Conservation (phyloP, 1,140 invertebrate genomes). For the Myzus persicae region DNA sequence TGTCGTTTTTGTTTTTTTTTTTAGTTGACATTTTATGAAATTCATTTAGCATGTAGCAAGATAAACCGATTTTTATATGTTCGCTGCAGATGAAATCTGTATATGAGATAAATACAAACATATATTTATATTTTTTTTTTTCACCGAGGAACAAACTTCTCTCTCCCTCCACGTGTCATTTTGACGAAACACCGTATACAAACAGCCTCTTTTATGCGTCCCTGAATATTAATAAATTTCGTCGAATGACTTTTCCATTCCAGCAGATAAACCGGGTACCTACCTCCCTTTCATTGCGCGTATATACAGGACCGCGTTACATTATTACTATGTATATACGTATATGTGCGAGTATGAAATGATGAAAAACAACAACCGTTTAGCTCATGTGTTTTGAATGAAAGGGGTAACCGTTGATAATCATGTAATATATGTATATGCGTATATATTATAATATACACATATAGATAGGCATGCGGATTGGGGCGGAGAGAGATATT, state of each 20-base stretch:
- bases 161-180: background rate
- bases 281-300: slow-evolving; percentile 34
- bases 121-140: background rate
- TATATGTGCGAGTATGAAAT: slow-evolving; percentile 8
- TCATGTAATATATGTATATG: background rate
- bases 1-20: background rate
- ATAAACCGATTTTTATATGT: slow-evolving; percentile 18
- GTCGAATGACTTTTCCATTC: slow-evolving; percentile 48
- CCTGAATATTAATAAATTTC: slow-evolving; percentile 55
- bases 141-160: background rate
- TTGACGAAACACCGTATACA: slow-evolving; percentile 45
- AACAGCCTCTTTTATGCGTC: slow-evolving; percentile 45
- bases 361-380: slow-evolving; percentile 58
- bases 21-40: background rate
- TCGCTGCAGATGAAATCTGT: background rate
- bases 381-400: slow-evolving; percentile 44
- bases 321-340: slow-evolving; percentile 46
- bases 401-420: slow-evolving; percentile 54
- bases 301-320: background rate
- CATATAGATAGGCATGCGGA: background rate
- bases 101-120: background rate
- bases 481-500: background rate
- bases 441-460: background rate
- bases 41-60: slow-evolving; percentile 33
- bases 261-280: slow-evolving; percentile 53